A percentile compares a stretch with the other conserved stretches of the same genome.
Evolutionary conservation across 2,113 vertebrate species (phyloP).

Genomic region (Suricata suricatta): DNA sequence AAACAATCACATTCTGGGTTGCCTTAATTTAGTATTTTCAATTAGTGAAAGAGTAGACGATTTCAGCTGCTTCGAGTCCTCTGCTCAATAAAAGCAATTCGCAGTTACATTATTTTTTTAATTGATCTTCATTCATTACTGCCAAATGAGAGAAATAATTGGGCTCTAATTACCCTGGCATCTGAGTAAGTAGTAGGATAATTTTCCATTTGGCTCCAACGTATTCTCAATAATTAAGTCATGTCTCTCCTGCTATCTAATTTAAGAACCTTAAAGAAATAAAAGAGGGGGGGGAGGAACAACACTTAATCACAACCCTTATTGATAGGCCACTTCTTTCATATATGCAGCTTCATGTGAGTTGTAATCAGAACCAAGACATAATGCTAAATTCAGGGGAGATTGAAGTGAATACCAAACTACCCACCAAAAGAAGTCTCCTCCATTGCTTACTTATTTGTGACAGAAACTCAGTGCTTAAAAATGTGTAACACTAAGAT

Average conservation of each 20-base stretch:
- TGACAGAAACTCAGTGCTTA: constrained; percentile 15
- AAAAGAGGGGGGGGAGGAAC: not conserved
- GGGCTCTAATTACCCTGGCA: constrained; percentile 75
- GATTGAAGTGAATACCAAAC: not conserved
- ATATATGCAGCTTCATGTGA: constrained; percentile 7
- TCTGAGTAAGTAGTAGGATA: constrained; percentile 59
- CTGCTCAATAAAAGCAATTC: constrained; percentile 62
- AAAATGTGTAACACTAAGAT: constrained; percentile 22
- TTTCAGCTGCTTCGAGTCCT: constrained; percentile 3
- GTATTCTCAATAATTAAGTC: constrained; percentile 66
- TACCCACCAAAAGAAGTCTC: not conserved
- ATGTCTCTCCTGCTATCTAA: constrained; percentile 60
- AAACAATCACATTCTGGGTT: not conserved
- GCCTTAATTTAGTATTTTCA: constrained; percentile 41
- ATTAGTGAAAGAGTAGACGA: constrained; percentile 37
- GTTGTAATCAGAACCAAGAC: constrained; percentile 47
- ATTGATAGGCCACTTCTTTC: constrained; percentile 32
- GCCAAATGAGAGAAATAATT: constrained; percentile 74
- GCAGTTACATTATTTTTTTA: constrained; percentile 60
- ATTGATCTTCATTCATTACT: constrained; percentile 71
- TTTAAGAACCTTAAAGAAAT: constrained; percentile 48
- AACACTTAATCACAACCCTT: constrained; percentile 36
- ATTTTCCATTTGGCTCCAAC: constrained; percentile 69
- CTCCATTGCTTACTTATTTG: not conserved
- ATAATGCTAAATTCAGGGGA: not conserved